Evolutionary conservation across 2,797 vertebrate species (phyloP).

Genomic region (Thalassophryne amazonica): DNA sequence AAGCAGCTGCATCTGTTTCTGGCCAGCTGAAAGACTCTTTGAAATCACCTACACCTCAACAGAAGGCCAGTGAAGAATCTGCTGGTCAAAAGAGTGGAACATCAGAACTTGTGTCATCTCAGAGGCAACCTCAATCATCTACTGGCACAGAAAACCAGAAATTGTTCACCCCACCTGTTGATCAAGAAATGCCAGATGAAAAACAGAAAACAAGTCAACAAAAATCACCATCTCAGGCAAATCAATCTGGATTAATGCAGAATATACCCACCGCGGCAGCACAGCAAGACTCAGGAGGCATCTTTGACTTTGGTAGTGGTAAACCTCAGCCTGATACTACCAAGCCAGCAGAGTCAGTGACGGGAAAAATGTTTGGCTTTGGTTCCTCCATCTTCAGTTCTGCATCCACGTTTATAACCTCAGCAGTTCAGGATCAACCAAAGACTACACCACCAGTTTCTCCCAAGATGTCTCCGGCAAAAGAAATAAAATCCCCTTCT

Average conservation of each 20-base stretch:
- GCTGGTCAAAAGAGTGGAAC: conserved; percentile 48
- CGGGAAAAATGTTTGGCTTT: conserved; percentile 86
- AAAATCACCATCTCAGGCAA: conserved; percentile 47
- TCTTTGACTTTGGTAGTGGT: conserved; percentile 55
- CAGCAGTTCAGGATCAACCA: conserved; percentile 77
- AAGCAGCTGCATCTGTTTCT: conserved; percentile 36
- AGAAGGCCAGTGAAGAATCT: conserved; percentile 10
- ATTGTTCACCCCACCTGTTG: conserved; percentile 37
- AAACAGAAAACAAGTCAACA: conserved; percentile 54
- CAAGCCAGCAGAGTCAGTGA: conserved; percentile 82
- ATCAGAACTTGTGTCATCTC: conserved; percentile 36
- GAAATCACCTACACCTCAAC: conserved; percentile 31
- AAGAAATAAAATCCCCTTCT: conserved; percentile 54
- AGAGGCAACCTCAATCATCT: conserved; percentile 55
- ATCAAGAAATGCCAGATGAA: conserved; percentile 60
- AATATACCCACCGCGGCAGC: conserved; percentile 35
- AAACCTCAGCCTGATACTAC: conserved; percentile 74
- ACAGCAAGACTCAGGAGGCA: conserved; percentile 46
- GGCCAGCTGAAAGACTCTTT: conserved; percentile 42
- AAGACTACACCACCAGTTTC: conserved; percentile 66
- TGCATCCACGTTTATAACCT: conserved; percentile 90
- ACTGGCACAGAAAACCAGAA: conserved; percentile 65
- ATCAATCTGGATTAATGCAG: conserved; percentile 47
- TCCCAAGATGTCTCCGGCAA: conserved; percentile 70
- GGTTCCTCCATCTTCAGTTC: conserved; percentile 94